These are phyloP conservation scores for Selene dorsalis DNA, from an alignment of 2,797 vertebrate genomes.

Conservation along the genomic window DNA sequence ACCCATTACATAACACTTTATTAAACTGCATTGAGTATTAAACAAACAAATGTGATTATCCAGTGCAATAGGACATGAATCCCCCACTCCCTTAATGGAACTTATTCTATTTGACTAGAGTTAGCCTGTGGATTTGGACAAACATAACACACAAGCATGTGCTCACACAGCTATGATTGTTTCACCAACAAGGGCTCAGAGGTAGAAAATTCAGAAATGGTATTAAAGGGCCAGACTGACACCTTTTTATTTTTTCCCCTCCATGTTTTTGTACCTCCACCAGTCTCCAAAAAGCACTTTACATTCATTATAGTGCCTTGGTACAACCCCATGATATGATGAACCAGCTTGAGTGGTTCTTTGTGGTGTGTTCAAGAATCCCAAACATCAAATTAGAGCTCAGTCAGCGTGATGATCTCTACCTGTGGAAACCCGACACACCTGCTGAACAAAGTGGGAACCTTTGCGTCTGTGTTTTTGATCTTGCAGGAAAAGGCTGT, in stretches of 20 bases:
- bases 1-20: conserved; percentile 24
- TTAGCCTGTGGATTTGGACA: conserved; percentile 29
- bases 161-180: conserved; percentile 54
- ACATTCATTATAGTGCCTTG: conserved; percentile 79
- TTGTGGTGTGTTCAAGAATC: conserved; percentile 32
- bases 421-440: conserved; percentile 12
- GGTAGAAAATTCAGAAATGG: conserved; percentile 22
- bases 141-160: conserved; percentile 16
- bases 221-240: conserved; percentile 35
- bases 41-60: conserved; percentile 43
- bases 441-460: conserved; percentile 8
- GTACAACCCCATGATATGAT: conserved; percentile 49
- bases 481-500: conserved; percentile 30
- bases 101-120: conserved; percentile 25
- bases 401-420: conserved; percentile 32
- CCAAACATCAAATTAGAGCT: conserved; percentile 20
- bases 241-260: not conserved
- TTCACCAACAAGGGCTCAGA: conserved; percentile 62
- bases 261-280: conserved; percentile 33
- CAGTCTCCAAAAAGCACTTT: conserved; percentile 73
- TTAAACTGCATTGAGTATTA: conserved; percentile 32
- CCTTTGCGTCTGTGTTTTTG: conserved; percentile 40
- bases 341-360: conserved; percentile 38
- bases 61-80: conserved; percentile 10
- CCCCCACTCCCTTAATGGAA: conserved; percentile 21